Percentiles rank a stretch among this genome's conserved stretches.
These are phyloP conservation scores for Pissodes strobi DNA, from an alignment of 1,140 invertebrate genomes.

Conservation along the genomic window DNA sequence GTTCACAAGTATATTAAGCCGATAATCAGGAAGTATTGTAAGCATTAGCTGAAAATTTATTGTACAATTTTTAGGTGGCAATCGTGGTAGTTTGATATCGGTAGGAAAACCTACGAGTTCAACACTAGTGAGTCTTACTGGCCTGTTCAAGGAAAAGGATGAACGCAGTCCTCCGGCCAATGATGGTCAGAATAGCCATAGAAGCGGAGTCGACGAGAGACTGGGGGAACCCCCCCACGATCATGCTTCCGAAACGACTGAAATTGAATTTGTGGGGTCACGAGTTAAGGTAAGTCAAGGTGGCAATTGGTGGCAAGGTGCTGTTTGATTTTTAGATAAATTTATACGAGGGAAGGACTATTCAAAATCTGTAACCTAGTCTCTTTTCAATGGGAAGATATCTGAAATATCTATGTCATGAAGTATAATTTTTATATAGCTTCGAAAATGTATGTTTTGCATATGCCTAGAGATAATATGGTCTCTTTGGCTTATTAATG, in stretches of 20 bases:
- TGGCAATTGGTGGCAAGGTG: too few relatives aligned
- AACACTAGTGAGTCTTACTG: conserved; percentile 79
- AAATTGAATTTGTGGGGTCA: conserved; percentile 58
- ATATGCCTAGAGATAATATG: too few relatives aligned
- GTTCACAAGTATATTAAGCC: too few relatives aligned
- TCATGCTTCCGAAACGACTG: conserved; percentile 31
- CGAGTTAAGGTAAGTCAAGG: conserved; percentile 66
- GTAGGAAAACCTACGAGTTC: conserved; percentile 82
- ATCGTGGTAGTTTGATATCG: conserved; percentile 76
- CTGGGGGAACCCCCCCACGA: conserved; percentile 43
- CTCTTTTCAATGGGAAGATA: too few relatives aligned
- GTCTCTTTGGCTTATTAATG: too few relatives aligned
- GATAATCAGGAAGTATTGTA: background rate
- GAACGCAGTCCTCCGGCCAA: conserved; percentile 37
- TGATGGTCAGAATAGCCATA: background rate
- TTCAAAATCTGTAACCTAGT: too few relatives aligned
- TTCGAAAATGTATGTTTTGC: too few relatives aligned
- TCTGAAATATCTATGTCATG: too few relatives aligned
- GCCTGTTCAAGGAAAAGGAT: conserved; percentile 63
- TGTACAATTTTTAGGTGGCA: conserved; percentile 61
- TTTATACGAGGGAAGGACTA: too few relatives aligned
- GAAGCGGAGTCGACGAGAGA: background rate
- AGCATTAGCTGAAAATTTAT: too few relatives aligned
- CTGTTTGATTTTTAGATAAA: too few relatives aligned
- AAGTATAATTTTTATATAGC: too few relatives aligned